Evolutionary conservation across 2,888 invertebrate species (phyloP).

Genomic region (Priocnemis perturbator): DNA sequence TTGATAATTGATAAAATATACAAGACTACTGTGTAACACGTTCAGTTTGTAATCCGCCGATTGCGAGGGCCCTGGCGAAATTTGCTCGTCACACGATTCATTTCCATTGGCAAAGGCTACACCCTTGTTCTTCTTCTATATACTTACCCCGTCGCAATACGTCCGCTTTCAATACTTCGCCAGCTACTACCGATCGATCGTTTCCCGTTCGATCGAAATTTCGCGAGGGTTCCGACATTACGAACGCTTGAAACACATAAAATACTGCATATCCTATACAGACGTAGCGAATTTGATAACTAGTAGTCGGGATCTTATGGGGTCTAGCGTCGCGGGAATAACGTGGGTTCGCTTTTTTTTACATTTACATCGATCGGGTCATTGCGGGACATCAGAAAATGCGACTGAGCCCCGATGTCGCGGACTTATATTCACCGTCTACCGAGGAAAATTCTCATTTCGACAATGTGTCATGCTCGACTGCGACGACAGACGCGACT

Average conservation of each 20-base stretch:
- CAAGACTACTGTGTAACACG: slow-evolving; percentile 59
- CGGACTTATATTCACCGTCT: too few relatives aligned
- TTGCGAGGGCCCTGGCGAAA: slow-evolving; percentile 46
- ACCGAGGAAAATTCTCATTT: too few relatives aligned
- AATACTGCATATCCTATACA: slow-evolving; percentile 65
- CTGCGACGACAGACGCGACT: too few relatives aligned
- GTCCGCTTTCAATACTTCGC: too few relatives aligned
- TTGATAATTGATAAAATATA: slow-evolving; percentile 58
- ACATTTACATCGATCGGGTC: slow-evolving; percentile 23
- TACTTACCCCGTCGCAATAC: too few relatives aligned
- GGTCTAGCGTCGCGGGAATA: background rate
- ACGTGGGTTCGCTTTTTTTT: slow-evolving; percentile 41
- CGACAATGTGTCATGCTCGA: too few relatives aligned
- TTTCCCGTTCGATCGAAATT: slow-evolving; percentile 22
- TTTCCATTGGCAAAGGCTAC: background rate
- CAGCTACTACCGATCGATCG: background rate
- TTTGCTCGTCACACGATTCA: slow-evolving; percentile 29
- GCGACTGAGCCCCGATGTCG: too few relatives aligned
- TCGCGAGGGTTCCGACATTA: slow-evolving; percentile 50
- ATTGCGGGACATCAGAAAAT: too few relatives aligned
- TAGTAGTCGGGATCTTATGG: slow-evolving; percentile 27
- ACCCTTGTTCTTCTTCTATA: background rate
- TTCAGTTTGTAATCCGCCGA: slow-evolving; percentile 63
- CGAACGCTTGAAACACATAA: slow-evolving; percentile 61
- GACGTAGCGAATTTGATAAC: slow-evolving; percentile 59